phyloP scores from a whole-genome alignment of 1,140 invertebrate species.

The Drosophila nikananu region DNA sequence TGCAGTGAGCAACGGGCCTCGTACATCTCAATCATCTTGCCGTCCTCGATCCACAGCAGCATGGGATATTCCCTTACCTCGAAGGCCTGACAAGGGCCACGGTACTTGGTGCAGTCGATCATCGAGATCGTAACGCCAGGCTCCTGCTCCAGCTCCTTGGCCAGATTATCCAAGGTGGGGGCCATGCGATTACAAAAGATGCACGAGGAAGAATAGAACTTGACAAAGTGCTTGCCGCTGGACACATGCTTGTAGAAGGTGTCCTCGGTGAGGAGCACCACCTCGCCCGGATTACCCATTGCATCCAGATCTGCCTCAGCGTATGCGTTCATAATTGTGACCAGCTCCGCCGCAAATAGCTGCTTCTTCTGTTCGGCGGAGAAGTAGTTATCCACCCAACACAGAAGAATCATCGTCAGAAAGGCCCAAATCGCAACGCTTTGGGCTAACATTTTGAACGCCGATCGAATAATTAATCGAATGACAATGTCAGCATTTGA shows the following conservation, averaged over 20 bases:
- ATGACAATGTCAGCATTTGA: no score
- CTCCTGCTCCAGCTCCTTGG: conserved; percentile 87
- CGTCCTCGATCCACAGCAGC: conserved; percentile 92
- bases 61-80: conserved; percentile 92
- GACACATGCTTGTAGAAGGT: conserved; percentile 87
- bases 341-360: no score
- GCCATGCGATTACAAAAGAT: conserved; percentile 91
- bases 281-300: background rate
- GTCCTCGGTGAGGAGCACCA: background rate
- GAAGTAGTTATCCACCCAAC: no score
- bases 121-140: conserved; percentile 89
- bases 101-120: conserved; percentile 91
- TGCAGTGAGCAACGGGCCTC: conserved; percentile 89
- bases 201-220: conserved; percentile 95
- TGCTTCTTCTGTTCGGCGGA: no score
- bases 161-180: conserved; percentile 90
- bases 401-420: no score
- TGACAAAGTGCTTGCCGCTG: conserved; percentile 91
- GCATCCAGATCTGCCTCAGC: background rate
- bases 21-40: conserved; percentile 91
- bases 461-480: no score
- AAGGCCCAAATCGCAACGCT: no score
- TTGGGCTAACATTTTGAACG: no score
- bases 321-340: no score
- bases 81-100: conserved; percentile 88